Conservation (phyloP, 2,797 vertebrate species). For the Smutsia temminckii region DNA sequence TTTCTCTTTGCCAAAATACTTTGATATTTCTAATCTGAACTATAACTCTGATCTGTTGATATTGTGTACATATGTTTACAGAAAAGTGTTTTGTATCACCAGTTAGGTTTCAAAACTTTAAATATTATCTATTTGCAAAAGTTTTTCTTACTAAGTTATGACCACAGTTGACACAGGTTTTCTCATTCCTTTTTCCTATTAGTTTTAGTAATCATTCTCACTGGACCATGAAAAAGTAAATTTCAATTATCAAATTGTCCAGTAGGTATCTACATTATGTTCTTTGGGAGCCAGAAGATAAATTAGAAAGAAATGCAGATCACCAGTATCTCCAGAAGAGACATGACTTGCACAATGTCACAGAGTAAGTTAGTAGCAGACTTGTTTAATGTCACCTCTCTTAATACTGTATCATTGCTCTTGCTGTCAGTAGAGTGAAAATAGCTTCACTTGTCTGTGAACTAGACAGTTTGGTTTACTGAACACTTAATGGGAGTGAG, state of each 20-base stretch:
- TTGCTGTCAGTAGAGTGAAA: conserved; percentile 57
- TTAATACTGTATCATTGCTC: conserved; percentile 53
- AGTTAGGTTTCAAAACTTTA: not conserved
- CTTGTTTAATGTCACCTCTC: conserved; percentile 56
- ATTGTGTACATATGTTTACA: not conserved
- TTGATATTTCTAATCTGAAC: not conserved
- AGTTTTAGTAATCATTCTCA: conserved; percentile 10
- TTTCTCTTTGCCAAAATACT: not conserved
- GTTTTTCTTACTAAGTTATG: not conserved
- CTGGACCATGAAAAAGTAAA: conserved; percentile 36
- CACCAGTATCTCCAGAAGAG: conserved; percentile 24
- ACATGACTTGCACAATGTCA: conserved; percentile 48
- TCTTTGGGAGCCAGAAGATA: conserved; percentile 8
- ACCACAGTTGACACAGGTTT: not conserved
- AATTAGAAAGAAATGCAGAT: conserved; percentile 33
- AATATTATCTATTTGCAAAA: not conserved
- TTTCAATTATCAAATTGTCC: conserved; percentile 29
- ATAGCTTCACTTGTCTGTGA: conserved; percentile 58
- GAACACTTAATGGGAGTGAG: conserved; percentile 60
- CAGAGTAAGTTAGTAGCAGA: conserved; percentile 42
- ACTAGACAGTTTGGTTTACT: conserved; percentile 61
- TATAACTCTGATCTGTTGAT: not conserved
- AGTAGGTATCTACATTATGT: conserved; percentile 16
- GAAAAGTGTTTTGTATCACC: not conserved
- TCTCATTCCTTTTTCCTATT: not conserved